These are phyloP conservation scores for Cynopterus sphinx DNA, from an alignment of 2,797 vertebrate species.

Conservation along the genomic window DNA sequence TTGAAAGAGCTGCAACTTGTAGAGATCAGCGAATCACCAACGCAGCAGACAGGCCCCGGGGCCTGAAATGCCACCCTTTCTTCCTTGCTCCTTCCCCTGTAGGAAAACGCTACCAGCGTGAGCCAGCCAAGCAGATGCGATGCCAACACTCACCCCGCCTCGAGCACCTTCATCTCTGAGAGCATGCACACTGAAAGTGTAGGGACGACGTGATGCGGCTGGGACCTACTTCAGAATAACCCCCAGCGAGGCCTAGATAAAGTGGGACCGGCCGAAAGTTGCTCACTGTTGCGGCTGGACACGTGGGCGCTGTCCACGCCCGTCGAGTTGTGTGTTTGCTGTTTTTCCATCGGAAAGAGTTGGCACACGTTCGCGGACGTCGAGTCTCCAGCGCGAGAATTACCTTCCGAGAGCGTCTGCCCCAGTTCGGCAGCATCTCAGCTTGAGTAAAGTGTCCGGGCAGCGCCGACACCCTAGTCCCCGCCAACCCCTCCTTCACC, in stretches of 20 bases:
- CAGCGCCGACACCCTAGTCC: too few species aligned
- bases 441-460: background rate
- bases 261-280: background rate
- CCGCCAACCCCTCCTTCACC: background rate
- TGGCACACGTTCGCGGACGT: background rate
- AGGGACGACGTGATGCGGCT: background rate
- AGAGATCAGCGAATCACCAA: constrained; percentile 20
- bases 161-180: background rate
- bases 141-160: background rate
- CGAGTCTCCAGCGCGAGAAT: background rate
- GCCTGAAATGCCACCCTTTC: background rate
- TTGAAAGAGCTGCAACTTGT: background rate
- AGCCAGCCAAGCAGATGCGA: background rate
- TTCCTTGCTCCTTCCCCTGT: constrained; percentile 22
- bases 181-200: background rate
- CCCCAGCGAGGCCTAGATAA: background rate
- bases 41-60: background rate
- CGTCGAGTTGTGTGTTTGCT: background rate
- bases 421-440: background rate
- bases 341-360: background rate
- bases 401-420: background rate
- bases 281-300: background rate
- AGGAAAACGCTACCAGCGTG: background rate
- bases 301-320: background rate
- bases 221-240: constrained; percentile 9